These are phyloP conservation scores for Osmerus mordax DNA, from an alignment of 2,113 vertebrate genomes.

Conservation along the genomic window DNA sequence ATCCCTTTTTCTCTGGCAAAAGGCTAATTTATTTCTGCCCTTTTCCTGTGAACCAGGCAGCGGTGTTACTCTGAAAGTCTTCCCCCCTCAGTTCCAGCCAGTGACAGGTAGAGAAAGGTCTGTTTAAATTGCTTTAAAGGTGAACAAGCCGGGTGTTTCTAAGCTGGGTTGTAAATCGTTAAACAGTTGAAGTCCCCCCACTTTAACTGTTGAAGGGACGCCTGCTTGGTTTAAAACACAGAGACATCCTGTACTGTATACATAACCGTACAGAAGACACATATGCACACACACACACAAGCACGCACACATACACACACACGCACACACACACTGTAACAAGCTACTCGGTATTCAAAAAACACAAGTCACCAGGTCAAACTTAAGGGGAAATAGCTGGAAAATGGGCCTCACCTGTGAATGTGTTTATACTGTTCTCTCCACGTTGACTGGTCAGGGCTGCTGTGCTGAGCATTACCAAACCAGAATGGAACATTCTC, in stretches of 20 bases:
- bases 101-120: slow-evolving; percentile 17
- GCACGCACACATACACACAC: background rate
- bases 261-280: background rate
- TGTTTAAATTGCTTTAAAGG: slow-evolving; percentile 25
- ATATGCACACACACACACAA: slow-evolving; percentile 26
- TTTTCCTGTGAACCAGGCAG: slow-evolving; percentile 33
- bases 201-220: too few relatives aligned
- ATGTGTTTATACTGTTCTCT: slow-evolving; percentile 36
- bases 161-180: too few relatives aligned
- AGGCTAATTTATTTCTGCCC: slow-evolving; percentile 55
- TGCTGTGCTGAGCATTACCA: slow-evolving; percentile 1
- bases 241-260: too few relatives aligned
- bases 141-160: slow-evolving; percentile 15
- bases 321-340: background rate
- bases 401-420: slow-evolving; percentile 63
- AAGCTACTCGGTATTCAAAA: slow-evolving; percentile 20
- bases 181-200: too few relatives aligned
- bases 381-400: slow-evolving; percentile 40
- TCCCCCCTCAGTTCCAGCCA: slow-evolving; percentile 20
- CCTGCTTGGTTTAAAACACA: too few relatives aligned
- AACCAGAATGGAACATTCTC: background rate
- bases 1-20: slow-evolving; percentile 66
- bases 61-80: slow-evolving; percentile 25
- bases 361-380: slow-evolving; percentile 48
- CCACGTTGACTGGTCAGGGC: slow-evolving; percentile 7